Conservation (phyloP, 2,888 invertebrate genomes). For the Xestia c-nigrum region DNA sequence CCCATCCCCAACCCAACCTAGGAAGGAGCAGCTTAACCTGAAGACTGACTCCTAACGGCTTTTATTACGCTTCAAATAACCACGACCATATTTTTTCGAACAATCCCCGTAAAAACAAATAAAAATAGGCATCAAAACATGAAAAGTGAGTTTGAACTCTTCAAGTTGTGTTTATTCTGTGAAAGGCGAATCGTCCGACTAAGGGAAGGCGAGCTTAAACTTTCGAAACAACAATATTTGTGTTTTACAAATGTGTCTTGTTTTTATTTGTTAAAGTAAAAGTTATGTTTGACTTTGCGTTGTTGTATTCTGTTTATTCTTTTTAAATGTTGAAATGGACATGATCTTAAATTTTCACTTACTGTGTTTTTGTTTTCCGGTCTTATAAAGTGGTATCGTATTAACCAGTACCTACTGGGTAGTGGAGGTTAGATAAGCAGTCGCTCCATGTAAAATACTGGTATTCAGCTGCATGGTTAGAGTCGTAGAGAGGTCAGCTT, state of each 20-base stretch:
- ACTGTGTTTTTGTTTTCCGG: neutral
- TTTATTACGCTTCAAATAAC: neutral
- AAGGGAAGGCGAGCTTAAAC: constrained; percentile 44
- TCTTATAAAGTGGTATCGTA: no score
- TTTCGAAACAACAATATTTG: constrained; percentile 62
- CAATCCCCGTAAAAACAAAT: constrained; percentile 17
- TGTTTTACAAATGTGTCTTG: constrained; percentile 51
- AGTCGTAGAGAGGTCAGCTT: no score
- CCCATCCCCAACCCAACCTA: no score
- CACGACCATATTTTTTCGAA: constrained; percentile 16
- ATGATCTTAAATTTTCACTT: neutral
- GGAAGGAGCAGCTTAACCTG: no score
- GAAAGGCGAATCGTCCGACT: constrained; percentile 41
- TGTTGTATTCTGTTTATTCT: constrained; percentile 4
- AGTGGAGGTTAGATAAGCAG: no score
- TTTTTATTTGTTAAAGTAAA: constrained; percentile 56
- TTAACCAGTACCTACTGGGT: no score
- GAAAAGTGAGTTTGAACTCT: constrained; percentile 44
- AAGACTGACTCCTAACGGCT: no score
- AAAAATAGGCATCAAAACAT: constrained; percentile 38
- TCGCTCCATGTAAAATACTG: no score
- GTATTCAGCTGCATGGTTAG: no score
- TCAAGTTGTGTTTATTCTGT: constrained; percentile 56
- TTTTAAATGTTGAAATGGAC: neutral
- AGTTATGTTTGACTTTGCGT: constrained; percentile 39